Percentiles rank a stretch among this genome's conserved stretches.
Conservation (phyloP, 2,888 invertebrate species). For the Synergus laeviventris region DNA sequence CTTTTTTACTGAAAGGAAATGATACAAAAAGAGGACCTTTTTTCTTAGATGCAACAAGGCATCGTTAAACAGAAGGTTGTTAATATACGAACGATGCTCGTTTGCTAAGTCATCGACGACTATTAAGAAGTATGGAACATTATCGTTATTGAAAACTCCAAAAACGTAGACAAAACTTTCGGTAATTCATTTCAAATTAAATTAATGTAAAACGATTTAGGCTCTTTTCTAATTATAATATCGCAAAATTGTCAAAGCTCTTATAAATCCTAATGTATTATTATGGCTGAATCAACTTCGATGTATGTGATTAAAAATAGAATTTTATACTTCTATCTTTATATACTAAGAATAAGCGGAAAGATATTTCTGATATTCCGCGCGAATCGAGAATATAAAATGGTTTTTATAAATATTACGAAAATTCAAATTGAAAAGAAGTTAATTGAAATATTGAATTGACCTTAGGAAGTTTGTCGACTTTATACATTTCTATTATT, state of each 20-base stretch:
- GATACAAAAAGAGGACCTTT: background rate
- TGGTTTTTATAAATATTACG: background rate
- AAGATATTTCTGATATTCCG: conserved; percentile 8
- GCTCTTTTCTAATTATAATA: background rate
- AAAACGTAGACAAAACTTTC: background rate
- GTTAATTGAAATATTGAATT: no score
- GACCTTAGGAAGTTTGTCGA: background rate
- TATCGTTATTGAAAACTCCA: conserved; percentile 25
- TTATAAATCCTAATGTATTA: background rate
- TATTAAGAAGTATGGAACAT: conserved; percentile 33
- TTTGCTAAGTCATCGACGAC: conserved; percentile 16
- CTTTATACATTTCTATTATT: background rate
- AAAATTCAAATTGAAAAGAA: background rate
- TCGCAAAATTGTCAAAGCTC: background rate
- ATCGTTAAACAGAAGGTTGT: conserved; percentile 2
- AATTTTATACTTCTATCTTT: background rate
- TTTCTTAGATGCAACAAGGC: conserved; percentile 1
- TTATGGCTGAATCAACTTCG: background rate
- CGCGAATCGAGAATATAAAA: background rate
- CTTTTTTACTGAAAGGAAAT: background rate
- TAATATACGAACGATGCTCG: conserved; percentile 7
- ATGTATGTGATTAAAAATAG: background rate
- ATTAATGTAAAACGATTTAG: background rate
- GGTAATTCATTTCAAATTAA: background rate
- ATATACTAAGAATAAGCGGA: background rate